Evolutionary conservation across 1,140 invertebrate species (phyloP).

Genomic region (Streblospio benedicti): DNA sequence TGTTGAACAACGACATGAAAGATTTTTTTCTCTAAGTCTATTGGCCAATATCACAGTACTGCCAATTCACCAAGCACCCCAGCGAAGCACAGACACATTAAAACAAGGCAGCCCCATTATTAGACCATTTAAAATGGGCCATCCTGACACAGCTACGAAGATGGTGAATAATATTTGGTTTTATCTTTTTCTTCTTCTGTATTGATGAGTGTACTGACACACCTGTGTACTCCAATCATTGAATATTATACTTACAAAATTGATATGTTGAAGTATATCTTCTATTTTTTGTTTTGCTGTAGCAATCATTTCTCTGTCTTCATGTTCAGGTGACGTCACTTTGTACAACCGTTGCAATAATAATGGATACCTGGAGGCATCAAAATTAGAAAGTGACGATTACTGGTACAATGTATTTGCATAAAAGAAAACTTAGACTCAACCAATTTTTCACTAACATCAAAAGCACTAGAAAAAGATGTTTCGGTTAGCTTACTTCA

Average conservation of each 20-base stretch:
- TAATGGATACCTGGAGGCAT: constrained; percentile 83
- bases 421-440: neutral
- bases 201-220: neutral
- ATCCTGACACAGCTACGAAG: neutral
- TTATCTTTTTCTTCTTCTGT: no score
- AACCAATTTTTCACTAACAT: neutral
- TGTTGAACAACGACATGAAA: no score
- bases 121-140: neutral
- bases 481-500: constrained; percentile 49
- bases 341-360: constrained; percentile 79
- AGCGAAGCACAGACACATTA: no score
- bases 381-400: neutral
- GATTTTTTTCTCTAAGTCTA: no score
- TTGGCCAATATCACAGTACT: no score
- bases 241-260: constrained; percentile 52
- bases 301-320: constrained; percentile 61
- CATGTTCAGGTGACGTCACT: constrained; percentile 74
- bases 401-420: neutral
- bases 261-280: constrained; percentile 86
- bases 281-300: constrained; percentile 86
- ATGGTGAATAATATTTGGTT: no score
- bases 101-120: neutral
- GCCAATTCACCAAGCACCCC: no score
- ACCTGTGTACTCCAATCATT: neutral
- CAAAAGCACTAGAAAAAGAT: neutral